Evolutionary conservation across 1,140 invertebrate genomes (phyloP).

Genomic region (Phthorimaea operculella): DNA sequence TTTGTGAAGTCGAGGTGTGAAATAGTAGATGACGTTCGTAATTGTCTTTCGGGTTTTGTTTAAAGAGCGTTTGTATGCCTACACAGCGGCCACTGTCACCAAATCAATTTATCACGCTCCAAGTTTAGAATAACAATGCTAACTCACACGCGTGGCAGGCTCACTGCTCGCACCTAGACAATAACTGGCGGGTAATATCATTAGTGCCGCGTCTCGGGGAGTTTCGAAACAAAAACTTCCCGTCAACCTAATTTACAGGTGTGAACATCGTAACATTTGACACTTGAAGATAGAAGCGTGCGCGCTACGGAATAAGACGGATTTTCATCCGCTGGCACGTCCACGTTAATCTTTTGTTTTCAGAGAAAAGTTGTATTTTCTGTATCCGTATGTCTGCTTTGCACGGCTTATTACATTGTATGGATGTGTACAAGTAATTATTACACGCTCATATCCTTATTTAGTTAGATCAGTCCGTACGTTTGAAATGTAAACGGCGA

Average conservation of each 20-base stretch:
- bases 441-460: neutral
- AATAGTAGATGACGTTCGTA: slow-evolving; percentile 23
- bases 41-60: slow-evolving; percentile 36
- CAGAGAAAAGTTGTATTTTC: no score
- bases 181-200: slow-evolving; percentile 42
- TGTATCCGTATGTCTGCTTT: no score
- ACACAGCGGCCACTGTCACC: slow-evolving; percentile 40
- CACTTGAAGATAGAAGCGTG: no score
- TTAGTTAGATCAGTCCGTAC: neutral
- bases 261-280: neutral
- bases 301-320: no score
- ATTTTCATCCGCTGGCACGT: no score
- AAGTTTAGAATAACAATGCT: slow-evolving; percentile 48
- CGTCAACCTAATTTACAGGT: neutral
- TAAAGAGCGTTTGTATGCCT: slow-evolving; percentile 43
- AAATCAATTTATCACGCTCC: slow-evolving; percentile 55
- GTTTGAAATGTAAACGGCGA: slow-evolving; percentile 7
- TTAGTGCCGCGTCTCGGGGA: slow-evolving; percentile 36
- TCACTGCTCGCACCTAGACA: slow-evolving; percentile 49
- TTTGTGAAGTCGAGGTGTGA: slow-evolving; percentile 14
- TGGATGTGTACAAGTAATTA: no score
- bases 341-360: no score
- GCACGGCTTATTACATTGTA: no score
- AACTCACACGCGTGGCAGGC: slow-evolving; percentile 29
- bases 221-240: slow-evolving; percentile 12